phyloP scores from a whole-genome alignment of 2,797 vertebrate genomes.

The Threskiornis aethiopicus region DNA sequence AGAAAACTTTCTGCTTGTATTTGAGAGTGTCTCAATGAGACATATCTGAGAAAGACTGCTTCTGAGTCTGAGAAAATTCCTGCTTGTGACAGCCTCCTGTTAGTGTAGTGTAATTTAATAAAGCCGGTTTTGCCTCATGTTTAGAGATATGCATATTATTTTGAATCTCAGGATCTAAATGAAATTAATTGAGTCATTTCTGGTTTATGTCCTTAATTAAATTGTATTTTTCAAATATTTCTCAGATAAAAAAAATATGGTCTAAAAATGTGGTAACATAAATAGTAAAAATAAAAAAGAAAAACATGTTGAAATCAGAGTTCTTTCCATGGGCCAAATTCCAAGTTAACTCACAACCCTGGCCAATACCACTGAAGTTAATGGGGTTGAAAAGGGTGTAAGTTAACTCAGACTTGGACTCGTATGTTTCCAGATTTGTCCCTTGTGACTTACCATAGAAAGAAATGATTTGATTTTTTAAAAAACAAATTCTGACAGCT shows the following conservation, averaged over 20 bases:
- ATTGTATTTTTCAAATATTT: not conserved
- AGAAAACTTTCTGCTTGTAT: not conserved
- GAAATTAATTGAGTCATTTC: not conserved
- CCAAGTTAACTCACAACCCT: not conserved
- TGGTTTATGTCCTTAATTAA: not conserved
- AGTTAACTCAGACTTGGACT: slow-evolving; percentile 6
- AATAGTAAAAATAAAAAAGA: not conserved
- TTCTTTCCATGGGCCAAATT: not conserved
- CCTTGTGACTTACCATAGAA: not conserved
- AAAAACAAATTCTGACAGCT: slow-evolving; percentile 39
- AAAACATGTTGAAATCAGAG: not conserved
- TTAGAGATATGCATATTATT: not conserved
- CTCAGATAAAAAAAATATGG: not conserved
- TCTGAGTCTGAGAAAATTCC: not conserved
- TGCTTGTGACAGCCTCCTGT: not conserved
- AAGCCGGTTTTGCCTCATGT: not conserved
- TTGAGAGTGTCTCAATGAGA: not conserved
- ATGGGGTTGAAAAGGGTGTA: slow-evolving; percentile 3
- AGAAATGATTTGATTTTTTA: slow-evolving; percentile 2
- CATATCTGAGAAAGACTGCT: not conserved
- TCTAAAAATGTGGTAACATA: not conserved
- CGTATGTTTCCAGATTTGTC: slow-evolving; percentile 1
- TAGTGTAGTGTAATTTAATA: not conserved
- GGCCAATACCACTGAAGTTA: slow-evolving; percentile 6
- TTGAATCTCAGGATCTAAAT: not conserved